A percentile compares a stretch with the other conserved stretches of the same genome.
These are phyloP conservation scores for Myrmecophaga tridactyla DNA, from an alignment of 2,113 vertebrate genomes.

Conservation along the genomic window DNA sequence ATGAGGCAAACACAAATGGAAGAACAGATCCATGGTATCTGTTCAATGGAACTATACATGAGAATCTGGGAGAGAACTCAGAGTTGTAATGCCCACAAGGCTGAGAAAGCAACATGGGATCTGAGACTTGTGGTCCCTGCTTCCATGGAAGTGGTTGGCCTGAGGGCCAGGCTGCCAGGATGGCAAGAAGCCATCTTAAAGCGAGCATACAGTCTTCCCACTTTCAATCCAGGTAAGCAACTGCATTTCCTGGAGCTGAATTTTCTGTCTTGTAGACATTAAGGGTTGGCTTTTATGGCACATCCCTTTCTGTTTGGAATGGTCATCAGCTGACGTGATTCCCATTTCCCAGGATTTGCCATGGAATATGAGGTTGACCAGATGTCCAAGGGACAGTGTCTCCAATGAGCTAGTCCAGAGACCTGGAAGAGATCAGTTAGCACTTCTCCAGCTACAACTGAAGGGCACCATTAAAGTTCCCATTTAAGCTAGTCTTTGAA, in stretches of 20 bases:
- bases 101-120: background rate
- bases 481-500: no score
- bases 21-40: rapidly evolving
- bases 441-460: background rate
- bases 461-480: background rate
- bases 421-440: background rate
- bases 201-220: rapidly evolving
- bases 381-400: rapidly evolving
- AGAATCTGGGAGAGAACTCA: background rate
- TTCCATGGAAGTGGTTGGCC: rapidly evolving
- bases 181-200: background rate
- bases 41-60: rapidly evolving
- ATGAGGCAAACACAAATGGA: background rate
- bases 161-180: rapidly evolving
- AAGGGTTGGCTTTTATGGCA: no score
- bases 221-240: no score
- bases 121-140: rapidly evolving
- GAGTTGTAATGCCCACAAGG: rapidly evolving
- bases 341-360: background rate
- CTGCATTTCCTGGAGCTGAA: background rate
- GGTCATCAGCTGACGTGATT: no score
- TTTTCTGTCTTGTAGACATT: background rate
- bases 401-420: background rate
- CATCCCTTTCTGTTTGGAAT: background rate
- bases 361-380: rapidly evolving